phyloP scores from a whole-genome alignment of 2,113 vertebrate species.

The Triplophysa siluroides region DNA sequence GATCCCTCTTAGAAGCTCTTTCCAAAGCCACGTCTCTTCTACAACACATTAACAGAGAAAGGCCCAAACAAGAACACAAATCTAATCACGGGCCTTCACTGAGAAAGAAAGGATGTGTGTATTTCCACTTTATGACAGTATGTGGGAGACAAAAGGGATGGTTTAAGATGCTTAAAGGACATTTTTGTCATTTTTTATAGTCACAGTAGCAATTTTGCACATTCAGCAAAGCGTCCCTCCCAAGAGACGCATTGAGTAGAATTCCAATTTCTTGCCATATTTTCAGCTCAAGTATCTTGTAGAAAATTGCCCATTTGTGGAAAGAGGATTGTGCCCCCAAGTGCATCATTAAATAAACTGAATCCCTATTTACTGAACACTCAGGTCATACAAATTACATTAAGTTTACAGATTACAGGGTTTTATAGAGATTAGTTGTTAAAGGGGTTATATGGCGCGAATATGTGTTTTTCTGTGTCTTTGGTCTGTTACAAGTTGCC shows the following conservation, averaged over 20 bases:
- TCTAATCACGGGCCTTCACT: slow-evolving; percentile 35
- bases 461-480: too few relatives aligned
- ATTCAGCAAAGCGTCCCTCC: slow-evolving; percentile 38
- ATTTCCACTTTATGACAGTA: not conserved
- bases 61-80: slow-evolving; percentile 20
- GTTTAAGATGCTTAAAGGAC: slow-evolving; percentile 26
- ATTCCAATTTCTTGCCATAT: slow-evolving; percentile 37
- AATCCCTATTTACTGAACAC: not conserved
- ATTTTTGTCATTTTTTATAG: slow-evolving; percentile 38
- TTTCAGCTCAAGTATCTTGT: slow-evolving; percentile 18
- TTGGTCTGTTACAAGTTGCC: too few relatives aligned
- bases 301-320: slow-evolving; percentile 7
- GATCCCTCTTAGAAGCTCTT: too few relatives aligned
- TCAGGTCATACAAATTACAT: slow-evolving; percentile 3
- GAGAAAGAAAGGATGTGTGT: slow-evolving; percentile 7
- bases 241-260: slow-evolving; percentile 18
- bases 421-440: not conserved
- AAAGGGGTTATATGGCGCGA: too few relatives aligned
- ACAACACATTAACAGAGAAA: not conserved
- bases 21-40: too few relatives aligned
- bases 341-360: not conserved
- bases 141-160: slow-evolving; percentile 33
- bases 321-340: slow-evolving; percentile 1
- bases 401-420: not conserved
- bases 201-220: slow-evolving; percentile 28